Percentiles rank a stretch among this genome's conserved stretches.
These are phyloP conservation scores for Tetragnatha montana DNA, from an alignment of 2,888 invertebrate genomes.

Conservation along the genomic window DNA sequence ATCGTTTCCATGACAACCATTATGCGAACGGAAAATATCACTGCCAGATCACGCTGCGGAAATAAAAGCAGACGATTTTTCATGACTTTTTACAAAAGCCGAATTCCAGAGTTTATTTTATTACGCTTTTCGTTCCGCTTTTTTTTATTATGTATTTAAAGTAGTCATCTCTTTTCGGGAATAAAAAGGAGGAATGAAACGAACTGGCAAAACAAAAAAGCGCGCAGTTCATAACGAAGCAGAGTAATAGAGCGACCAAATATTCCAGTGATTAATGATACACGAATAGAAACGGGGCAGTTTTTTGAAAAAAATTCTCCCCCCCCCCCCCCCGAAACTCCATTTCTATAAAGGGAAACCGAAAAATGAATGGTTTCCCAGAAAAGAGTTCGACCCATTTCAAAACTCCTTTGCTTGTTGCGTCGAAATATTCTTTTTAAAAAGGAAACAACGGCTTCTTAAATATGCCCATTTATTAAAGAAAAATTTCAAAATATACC, in stretches of 20 bases:
- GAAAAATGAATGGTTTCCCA: conserved; percentile 39
- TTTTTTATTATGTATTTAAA: conserved; percentile 54
- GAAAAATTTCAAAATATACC: conserved; percentile 33
- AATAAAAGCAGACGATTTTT: conserved; percentile 62
- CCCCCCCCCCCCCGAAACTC: too few relatives aligned
- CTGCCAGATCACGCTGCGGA: conserved; percentile 62
- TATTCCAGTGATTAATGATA: conserved; percentile 60
- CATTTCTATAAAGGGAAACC: conserved; percentile 42
- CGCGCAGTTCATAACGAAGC: conserved; percentile 46
- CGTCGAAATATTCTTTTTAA: conserved; percentile 27
- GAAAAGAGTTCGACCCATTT: conserved; percentile 55
- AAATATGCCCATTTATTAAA: conserved; percentile 30
- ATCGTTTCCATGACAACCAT: conserved; percentile 59
- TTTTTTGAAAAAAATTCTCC: conserved; percentile 8
- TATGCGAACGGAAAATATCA: conserved; percentile 64
- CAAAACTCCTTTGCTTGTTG: conserved; percentile 53
- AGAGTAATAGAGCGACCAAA: conserved; percentile 54
- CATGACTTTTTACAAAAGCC: conserved; percentile 60
- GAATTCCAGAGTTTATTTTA: conserved; percentile 52
- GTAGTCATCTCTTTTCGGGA: conserved; percentile 23
- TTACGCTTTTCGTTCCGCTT: conserved; percentile 9
- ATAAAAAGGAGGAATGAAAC: conserved; percentile 26
- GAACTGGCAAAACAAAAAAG: conserved; percentile 37
- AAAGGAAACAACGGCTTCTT: conserved; percentile 54
- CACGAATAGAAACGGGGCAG: conserved; percentile 57